Percentiles rank a stretch among this genome's conserved stretches.
Conservation (phyloP, 2,888 invertebrate species). For the Agapetus fuscipes region DNA sequence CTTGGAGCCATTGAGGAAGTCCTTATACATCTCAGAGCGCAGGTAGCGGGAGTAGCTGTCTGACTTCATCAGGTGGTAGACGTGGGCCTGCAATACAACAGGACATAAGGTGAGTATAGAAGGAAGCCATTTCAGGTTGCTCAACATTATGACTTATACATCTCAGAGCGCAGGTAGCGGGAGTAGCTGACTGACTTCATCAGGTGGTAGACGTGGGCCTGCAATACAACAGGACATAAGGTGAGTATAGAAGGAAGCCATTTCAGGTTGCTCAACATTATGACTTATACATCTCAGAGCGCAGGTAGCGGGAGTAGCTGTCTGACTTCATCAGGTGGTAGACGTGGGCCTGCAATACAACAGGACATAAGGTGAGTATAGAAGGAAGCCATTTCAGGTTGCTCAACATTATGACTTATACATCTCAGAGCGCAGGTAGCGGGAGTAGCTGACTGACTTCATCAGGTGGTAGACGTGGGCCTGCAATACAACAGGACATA, state of each 20-base stretch:
- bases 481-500: constrained; percentile 50
- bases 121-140: too few species aligned
- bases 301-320: constrained; percentile 93
- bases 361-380: too few species aligned
- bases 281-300: constrained; percentile 98
- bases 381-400: too few species aligned
- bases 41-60: constrained; percentile 97
- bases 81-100: constrained; percentile 71
- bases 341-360: constrained; percentile 76
- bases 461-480: constrained; percentile 98
- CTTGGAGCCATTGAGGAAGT: constrained; percentile 88
- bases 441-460: constrained; percentile 98
- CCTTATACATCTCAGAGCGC: constrained; percentile 98
- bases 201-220: constrained; percentile 97
- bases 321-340: constrained; percentile 99
- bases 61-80: constrained; percentile 98
- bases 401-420: too few species aligned
- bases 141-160: too few species aligned
- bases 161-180: constrained; percentile 92
- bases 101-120: too few species aligned
- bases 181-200: constrained; percentile 99
- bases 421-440: constrained; percentile 96
- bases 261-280: too few species aligned
- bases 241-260: too few species aligned
- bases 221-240: constrained; percentile 29